Base-by-base conservation (phyloP, 1,140 invertebrate genomes). In the Procambarus virginalis region DNA sequence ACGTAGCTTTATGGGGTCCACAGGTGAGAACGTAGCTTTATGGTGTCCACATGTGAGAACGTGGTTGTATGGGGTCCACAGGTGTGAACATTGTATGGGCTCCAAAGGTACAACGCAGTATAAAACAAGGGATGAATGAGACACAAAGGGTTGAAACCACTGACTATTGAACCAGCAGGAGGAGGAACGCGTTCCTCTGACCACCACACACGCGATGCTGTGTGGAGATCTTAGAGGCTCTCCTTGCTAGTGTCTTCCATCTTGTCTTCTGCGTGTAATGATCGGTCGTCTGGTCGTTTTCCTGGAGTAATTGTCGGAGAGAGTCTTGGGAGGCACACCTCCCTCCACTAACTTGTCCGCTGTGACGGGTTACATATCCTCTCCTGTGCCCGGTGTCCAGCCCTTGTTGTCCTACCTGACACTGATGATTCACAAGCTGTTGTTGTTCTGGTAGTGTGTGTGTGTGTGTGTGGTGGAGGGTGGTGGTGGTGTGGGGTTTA, bases 291-390 rank as follows among this genome's bases (percentile, higher is more conserved):
- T n/a, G 22, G 68, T 73, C 68, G 68, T 22, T 73, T 34, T 73
- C n/a, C 68, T 73, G n/a, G 68, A 73, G 68, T 73, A 73, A 73
- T 73, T 73, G 68, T 73, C 68, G 22, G n/a, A 73, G 68, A 6
- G 68, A 22, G n/a, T 73, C 68, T 34, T 4, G 12, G 10, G 68
- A n/a, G 6, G 68, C 22, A 3, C 20, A 73, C 68, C 5, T 20
- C 22, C 60, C 68, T 20, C 68, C 22, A 2, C n/a, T 22, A 34
- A 4, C 64, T 4, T 34, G 8, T 73, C 68, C 68, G 5, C n/a
- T 22, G 2, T 5, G 68, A 73, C 68, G 10, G 4, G 68, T 73
- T 9, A 73, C 68, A 73, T 22, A 22, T 34, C 68, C 68, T 73
- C 5, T 3, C 5, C 9, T 6, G 8, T 73, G 68, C 34, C 68